Conservation (phyloP, 1,140 invertebrate species). For the Linepithema humile region DNA sequence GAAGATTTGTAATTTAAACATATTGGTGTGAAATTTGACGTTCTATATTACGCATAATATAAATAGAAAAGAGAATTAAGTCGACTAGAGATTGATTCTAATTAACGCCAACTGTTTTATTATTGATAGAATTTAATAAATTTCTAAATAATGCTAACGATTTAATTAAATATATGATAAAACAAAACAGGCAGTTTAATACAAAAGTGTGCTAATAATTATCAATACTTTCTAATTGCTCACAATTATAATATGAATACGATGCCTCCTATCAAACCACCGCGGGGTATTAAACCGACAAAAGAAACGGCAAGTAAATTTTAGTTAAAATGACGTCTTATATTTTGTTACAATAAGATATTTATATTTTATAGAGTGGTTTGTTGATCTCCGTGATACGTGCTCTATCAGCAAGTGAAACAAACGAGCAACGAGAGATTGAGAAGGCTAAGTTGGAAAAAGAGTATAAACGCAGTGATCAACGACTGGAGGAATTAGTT, state of each 20-base stretch:
- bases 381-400: conserved; percentile 96
- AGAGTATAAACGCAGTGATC: conserved; percentile 96
- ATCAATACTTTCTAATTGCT: no score
- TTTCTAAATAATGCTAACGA: no score
- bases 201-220: background rate
- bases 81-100: no score
- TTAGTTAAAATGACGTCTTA: background rate
- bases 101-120: no score
- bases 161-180: no score
- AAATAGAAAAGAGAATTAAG: no score
- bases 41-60: no score
- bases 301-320: conserved; percentile 90
- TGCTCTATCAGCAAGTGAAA: conserved; percentile 95
- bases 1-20: no score
- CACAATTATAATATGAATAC: conserved; percentile 66
- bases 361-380: conserved; percentile 89
- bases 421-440: conserved; percentile 96
- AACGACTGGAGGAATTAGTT: conserved; percentile 94
- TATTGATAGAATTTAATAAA: no score
- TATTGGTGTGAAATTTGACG: no score
- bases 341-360: conserved; percentile 18
- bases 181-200: no score
- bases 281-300: conserved; percentile 91
- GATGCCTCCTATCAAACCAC: conserved; percentile 90
- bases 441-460: conserved; percentile 97